A percentile compares a stretch with the other conserved stretches of the same genome.
Evolutionary conservation across 2,113 vertebrate genomes (phyloP).

Genomic region (Clarias batrachus): DNA sequence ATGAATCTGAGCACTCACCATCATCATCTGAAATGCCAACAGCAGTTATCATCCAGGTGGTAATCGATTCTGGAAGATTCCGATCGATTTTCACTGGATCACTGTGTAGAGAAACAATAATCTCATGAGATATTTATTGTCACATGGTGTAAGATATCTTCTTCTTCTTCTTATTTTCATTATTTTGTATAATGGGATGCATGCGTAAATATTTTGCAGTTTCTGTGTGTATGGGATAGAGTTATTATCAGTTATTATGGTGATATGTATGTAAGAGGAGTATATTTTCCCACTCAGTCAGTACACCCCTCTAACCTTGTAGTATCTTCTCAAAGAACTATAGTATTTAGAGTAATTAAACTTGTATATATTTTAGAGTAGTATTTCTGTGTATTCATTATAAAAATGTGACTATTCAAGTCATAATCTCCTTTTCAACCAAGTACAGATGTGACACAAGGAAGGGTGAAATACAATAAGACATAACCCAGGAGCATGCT

Average conservation of each 20-base stretch:
- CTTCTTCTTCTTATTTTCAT: too few relatives aligned
- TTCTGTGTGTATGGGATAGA: neutral
- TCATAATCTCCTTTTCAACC: too few relatives aligned
- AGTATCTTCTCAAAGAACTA: too few relatives aligned
- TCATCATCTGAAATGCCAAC: constrained; percentile 76
- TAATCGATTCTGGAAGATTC: constrained; percentile 82
- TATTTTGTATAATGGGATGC: neutral
- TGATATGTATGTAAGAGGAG: neutral
- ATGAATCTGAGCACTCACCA: constrained; percentile 51
- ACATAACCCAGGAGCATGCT: too few relatives aligned
- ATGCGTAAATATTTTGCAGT: neutral
- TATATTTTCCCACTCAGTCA: too few relatives aligned
- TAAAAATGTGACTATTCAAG: too few relatives aligned
- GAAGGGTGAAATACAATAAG: too few relatives aligned
- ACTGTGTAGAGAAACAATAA: constrained; percentile 1
- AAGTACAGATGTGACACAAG: too few relatives aligned
- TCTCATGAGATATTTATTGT: neutral
- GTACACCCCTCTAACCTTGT: too few relatives aligned
- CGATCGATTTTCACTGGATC: neutral
- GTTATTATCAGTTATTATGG: neutral
- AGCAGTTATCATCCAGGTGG: constrained; percentile 86
- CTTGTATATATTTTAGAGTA: too few relatives aligned
- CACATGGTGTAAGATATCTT: neutral
- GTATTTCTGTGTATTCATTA: too few relatives aligned
- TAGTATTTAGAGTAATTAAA: too few relatives aligned